Evolutionary conservation across 1,140 invertebrate genomes (phyloP), one percentile per base, ranked within the genome.

Genomic region (Papilio polyxenes): DNA sequence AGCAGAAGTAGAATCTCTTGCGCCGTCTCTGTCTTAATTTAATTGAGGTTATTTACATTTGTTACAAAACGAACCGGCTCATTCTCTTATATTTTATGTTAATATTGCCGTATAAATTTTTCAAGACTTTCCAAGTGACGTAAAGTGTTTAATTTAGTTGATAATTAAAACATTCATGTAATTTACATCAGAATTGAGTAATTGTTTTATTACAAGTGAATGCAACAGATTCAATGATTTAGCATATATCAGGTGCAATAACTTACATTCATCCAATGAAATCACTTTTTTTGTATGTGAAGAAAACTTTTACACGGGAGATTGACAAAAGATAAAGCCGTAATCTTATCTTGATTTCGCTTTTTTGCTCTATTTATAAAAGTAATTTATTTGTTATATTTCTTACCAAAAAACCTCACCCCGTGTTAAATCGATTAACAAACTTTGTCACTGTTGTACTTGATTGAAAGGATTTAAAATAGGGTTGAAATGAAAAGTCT

Each of bases 1-100:
- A 74, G 48, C 80, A 20, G 44, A 53, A 49, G 51, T 75, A 74
- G 51, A 72, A 72, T 20, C 80, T 74, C 62, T 81, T 37, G 80
- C 81, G 79, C 23, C 83, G 80, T 77, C 79, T 80, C 75, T 80
- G 80, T 82, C 65, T 84, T 65, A 56, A 79, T 83, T 84, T 87
- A 87, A 85, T 85, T 84, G 84, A 81, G 80, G 76, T 84, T 82
- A 81, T 85, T 87, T 87, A 83, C 84, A 85, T 85, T 87, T 87
- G 85, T 84, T 85, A 82, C 44, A 69, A 80, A 65, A 48, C 78
- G 75, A 53, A 49, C 49, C 37, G 6, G 17, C 44, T 75, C 44
- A 77, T 77, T 77, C 10, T 53, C 4, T 53, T 13, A 77, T 77
- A 77, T 51, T 53, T 51, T 77, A 77, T 44, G 37, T 75, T 48